phyloP scores from a whole-genome alignment of 2,888 invertebrate genomes.

The Campoplex capitator region DNA sequence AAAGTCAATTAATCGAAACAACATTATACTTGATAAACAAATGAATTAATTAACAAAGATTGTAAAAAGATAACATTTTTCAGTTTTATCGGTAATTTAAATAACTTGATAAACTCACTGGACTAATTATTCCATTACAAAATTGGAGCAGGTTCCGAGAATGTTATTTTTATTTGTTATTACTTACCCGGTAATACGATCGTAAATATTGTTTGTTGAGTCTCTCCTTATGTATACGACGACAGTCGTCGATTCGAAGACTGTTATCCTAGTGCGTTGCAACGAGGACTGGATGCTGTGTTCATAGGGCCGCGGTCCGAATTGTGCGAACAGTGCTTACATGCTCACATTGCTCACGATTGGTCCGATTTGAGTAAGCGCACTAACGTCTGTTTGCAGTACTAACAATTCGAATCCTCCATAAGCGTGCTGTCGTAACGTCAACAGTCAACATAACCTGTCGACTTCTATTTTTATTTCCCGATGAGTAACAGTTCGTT shows the following conservation, averaged over 20 bases:
- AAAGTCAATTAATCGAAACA: not conserved
- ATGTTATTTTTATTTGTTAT: not conserved
- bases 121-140: not conserved
- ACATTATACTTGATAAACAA: not conserved
- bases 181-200: conserved; percentile 38
- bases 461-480: no score
- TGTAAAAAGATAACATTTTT: not conserved
- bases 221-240: conserved; percentile 29
- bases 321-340: no score
- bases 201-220: conserved; percentile 41
- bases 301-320: conserved; percentile 57
- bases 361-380: no score
- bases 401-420: no score
- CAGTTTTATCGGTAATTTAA: not conserved
- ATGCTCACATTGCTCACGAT: no score
- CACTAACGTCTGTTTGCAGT: no score
- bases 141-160: not conserved
- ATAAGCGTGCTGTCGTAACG: no score
- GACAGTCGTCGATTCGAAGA: conserved; percentile 47
- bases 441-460: no score
- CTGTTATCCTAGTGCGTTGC: conserved; percentile 73
- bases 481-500: no score
- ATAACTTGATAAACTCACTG: not conserved
- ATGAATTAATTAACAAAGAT: not conserved
- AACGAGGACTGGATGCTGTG: conserved; percentile 76